phyloP scores from a whole-genome alignment of 2,113 vertebrate species.

The Pachycephala philippinensis region DNA sequence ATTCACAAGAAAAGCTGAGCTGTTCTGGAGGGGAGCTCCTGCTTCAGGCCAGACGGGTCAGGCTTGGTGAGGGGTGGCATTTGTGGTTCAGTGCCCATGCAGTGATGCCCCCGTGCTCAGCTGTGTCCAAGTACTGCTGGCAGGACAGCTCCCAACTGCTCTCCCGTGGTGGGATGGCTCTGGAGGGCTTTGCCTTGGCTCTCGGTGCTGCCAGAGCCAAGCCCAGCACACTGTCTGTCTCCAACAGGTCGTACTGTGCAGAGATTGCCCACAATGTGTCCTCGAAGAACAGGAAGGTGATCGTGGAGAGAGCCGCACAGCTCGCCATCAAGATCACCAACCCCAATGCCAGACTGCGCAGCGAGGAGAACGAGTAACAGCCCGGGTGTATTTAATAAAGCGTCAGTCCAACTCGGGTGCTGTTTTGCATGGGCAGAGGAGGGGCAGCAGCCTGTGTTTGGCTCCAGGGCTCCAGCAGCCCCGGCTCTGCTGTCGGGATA shows the following conservation, averaged over 20 bases:
- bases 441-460: neutral
- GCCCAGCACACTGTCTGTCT: fast-evolving
- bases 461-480: neutral
- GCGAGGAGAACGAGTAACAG: constrained; percentile 93
- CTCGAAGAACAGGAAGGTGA: constrained; percentile 96
- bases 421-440: neutral
- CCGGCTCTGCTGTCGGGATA: neutral
- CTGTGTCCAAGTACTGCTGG: fast-evolving
- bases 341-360: constrained; percentile 95
- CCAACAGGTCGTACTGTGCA: constrained; percentile 86
- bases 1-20: fast-evolving
- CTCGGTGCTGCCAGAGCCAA: fast-evolving
- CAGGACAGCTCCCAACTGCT: neutral
- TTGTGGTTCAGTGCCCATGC: fast-evolving
- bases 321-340: constrained; percentile 97
- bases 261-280: constrained; percentile 99
- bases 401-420: neutral
- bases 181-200: fast-evolving
- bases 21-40: neutral
- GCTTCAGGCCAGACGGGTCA: fast-evolving
- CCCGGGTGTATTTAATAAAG: constrained; percentile 76
- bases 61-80: no score
- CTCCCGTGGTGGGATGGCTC: fast-evolving
- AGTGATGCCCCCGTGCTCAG: fast-evolving
- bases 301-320: constrained; percentile 96